Evolutionary conservation across 2,797 vertebrate genomes (phyloP).

Genomic region (Antennarius maculatus): DNA sequence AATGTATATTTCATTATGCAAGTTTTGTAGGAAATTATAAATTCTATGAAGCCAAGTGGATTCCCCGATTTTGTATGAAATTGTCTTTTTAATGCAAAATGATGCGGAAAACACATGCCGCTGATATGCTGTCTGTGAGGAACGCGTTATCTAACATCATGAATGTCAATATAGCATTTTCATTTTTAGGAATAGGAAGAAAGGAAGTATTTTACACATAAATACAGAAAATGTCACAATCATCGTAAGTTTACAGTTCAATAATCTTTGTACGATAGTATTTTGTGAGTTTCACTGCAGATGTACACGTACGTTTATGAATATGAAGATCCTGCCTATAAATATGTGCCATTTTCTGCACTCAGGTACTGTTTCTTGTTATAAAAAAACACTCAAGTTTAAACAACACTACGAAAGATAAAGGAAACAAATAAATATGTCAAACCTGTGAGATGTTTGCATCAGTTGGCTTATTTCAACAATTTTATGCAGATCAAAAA

Average conservation of each 20-base stretch:
- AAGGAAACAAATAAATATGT: conserved; percentile 72
- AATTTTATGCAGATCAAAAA: conserved; percentile 4
- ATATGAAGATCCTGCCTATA: conserved; percentile 48
- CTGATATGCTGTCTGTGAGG: conserved; percentile 66
- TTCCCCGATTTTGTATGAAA: conserved; percentile 46
- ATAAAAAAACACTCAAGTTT: conserved; percentile 36
- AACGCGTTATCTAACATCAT: conserved; percentile 59
- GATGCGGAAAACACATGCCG: conserved; percentile 47
- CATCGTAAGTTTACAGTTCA: conserved; percentile 56
- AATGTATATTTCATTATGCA: conserved; percentile 80
- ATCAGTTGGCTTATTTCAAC: conserved; percentile 11
- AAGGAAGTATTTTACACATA: conserved; percentile 50
- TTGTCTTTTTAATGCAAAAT: conserved; percentile 60
- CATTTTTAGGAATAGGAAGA: conserved; percentile 56
- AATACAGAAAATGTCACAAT: conserved; percentile 47
- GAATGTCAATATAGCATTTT: conserved; percentile 65
- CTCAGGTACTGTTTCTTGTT: conserved; percentile 66
- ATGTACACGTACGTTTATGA: conserved; percentile 30
- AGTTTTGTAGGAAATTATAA: conserved; percentile 61
- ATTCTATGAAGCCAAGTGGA: conserved; percentile 63
- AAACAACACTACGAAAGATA: conserved; percentile 30
- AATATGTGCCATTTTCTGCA: conserved; percentile 62
- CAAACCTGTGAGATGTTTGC: conserved; percentile 37
- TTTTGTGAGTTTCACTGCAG: conserved; percentile 48
- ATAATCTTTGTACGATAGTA: conserved; percentile 48